A percentile compares a stretch with the other conserved stretches of the same genome.
Conservation (phyloP, 2,113 vertebrate species). For the Progne subis region DNA sequence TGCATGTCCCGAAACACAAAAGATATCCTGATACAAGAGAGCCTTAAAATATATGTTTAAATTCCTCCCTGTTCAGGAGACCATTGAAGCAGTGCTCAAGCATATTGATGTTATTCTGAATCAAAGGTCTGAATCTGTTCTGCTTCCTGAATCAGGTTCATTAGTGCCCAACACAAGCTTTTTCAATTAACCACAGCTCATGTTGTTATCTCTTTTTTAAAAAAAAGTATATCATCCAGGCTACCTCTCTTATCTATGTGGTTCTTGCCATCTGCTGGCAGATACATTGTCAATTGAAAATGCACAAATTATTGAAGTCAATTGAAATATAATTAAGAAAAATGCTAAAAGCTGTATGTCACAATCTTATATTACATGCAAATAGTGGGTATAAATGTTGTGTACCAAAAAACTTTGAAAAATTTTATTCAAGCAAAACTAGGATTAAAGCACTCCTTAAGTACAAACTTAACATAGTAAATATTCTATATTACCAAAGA, state of each 20-base stretch:
- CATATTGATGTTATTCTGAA: not conserved
- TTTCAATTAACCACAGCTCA: not conserved
- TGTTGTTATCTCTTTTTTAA: not conserved
- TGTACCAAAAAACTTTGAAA: not conserved
- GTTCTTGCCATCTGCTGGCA: slow-evolving; percentile 61
- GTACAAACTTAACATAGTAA: not conserved
- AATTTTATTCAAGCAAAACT: not conserved
- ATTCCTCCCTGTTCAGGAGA: not conserved
- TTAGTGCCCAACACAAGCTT: not conserved
- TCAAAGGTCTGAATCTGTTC: not conserved
- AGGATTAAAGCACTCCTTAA: not conserved
- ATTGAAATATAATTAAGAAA: not conserved
- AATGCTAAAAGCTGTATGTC: not conserved
- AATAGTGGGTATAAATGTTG: not conserved
- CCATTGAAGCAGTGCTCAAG: not conserved
- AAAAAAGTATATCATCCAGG: not conserved
- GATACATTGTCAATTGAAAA: not conserved
- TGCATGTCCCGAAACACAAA: not conserved
- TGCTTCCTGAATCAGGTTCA: not conserved
- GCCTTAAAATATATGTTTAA: not conserved
- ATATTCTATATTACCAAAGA: not conserved
- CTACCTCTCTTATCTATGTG: not conserved
- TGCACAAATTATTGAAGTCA: not conserved
- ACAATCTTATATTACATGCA: not conserved
- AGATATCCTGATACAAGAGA: not conserved